phyloP scores from a whole-genome alignment of 2,113 vertebrate genomes.

The Pangasianodon gigas region DNA sequence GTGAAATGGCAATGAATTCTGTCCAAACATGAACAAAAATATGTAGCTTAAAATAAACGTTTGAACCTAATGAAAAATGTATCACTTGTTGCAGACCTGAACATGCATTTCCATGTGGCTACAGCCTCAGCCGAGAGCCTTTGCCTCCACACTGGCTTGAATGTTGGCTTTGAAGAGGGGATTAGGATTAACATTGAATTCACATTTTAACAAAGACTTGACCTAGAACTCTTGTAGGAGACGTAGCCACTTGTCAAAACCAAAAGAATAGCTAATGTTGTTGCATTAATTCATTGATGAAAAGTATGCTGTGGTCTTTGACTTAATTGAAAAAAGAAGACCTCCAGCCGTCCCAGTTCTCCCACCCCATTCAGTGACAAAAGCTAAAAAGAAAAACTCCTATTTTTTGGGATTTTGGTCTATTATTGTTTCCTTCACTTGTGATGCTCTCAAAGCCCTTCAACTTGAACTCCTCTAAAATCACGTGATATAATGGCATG shows the following conservation, averaged over 20 bases:
- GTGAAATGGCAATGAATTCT: neutral
- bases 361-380: conserved; percentile 26
- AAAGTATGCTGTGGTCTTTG: conserved; percentile 41
- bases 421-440: conserved; percentile 24
- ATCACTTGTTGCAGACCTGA: conserved; percentile 26
- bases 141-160: conserved; percentile 45
- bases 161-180: conserved; percentile 58
- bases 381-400: conserved; percentile 2
- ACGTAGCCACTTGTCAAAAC: conserved; percentile 56
- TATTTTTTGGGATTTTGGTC: conserved; percentile 6
- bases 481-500: neutral
- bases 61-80: conserved; percentile 19
- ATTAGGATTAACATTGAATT: conserved; percentile 63
- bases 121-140: conserved; percentile 26
- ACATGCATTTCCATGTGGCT: conserved; percentile 29
- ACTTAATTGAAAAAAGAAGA: conserved; percentile 44
- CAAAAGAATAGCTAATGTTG: conserved; percentile 54
- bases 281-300: conserved; percentile 53
- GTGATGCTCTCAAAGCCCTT: conserved; percentile 19
- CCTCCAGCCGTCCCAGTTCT: conserved; percentile 33
- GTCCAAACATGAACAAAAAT: neutral
- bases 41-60: neutral
- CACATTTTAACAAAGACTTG: conserved; percentile 56
- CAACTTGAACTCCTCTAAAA: conserved; percentile 20
- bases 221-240: conserved; percentile 59